A percentile compares a stretch with the other conserved stretches of the same genome.
These are phyloP conservation scores for Neocrepidodera transversa DNA, from an alignment of 2,888 invertebrate species.

Conservation along the genomic window DNA sequence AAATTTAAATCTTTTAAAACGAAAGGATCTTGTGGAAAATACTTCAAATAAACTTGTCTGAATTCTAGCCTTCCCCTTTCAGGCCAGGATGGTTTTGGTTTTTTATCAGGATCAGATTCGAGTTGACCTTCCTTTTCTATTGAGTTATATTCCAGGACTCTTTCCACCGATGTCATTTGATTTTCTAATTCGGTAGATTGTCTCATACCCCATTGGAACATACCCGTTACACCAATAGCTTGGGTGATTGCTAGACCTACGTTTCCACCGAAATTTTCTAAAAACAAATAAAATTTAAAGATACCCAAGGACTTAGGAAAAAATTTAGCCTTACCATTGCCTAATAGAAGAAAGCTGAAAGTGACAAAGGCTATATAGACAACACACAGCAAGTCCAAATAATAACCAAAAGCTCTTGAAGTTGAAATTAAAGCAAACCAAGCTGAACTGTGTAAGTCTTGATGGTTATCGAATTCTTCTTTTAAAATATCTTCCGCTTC, in stretches of 20 bases:
- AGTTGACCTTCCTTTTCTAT: conserved; percentile 53
- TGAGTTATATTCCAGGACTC: conserved; percentile 64
- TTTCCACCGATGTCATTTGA: conserved; percentile 91
- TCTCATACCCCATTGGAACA: conserved; percentile 89
- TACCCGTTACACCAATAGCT: conserved; percentile 60
- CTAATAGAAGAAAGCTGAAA: conserved; percentile 79
- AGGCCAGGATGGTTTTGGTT: conserved; percentile 79
- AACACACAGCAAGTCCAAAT: conserved; percentile 88
- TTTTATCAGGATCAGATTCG: conserved; percentile 66
- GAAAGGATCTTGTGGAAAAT: conserved; percentile 71
- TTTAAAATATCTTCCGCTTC: conserved; percentile 80
- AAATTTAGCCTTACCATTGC: conserved; percentile 60
- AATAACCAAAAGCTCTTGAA: conserved; percentile 92
- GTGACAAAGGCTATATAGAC: conserved; percentile 87
- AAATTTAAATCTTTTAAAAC: conserved; percentile 79
- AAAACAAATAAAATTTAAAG: conserved; percentile 3
- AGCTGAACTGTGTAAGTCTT: conserved; percentile 87
- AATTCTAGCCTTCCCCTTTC: conserved; percentile 73
- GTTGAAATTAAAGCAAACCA: conserved; percentile 91
- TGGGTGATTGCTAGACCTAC: conserved; percentile 59
- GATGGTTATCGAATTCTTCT: conserved; percentile 81
- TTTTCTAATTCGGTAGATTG: conserved; percentile 65
- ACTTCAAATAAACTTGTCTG: conserved; percentile 67
- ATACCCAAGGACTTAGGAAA: conserved; percentile 9
- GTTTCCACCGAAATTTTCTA: conserved; percentile 54